Conservation (phyloP, 2,888 invertebrate genomes). For the Drosophila greeni region DNA sequence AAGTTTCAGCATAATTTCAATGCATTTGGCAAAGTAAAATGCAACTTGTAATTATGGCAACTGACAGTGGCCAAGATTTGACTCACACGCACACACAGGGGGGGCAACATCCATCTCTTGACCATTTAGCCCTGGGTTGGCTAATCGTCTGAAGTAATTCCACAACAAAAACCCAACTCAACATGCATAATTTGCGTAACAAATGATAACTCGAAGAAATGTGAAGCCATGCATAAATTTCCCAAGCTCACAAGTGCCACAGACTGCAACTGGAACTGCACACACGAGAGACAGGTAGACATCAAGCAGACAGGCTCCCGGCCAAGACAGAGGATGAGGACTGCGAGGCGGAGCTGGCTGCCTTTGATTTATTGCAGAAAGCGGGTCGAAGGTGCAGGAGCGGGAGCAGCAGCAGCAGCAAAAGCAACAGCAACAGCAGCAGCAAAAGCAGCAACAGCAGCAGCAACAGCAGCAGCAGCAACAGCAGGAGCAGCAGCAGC, state of each 20-base stretch:
- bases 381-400: constrained; percentile 21
- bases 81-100: constrained; percentile 7
- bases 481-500: constrained; percentile 13
- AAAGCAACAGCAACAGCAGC: constrained; percentile 6
- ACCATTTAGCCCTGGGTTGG: constrained; percentile 52
- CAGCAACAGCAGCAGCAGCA: constrained; percentile 46
- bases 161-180: constrained; percentile 70
- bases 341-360: constrained; percentile 63
- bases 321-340: constrained; percentile 49
- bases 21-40: constrained; percentile 36
- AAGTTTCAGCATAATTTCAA: constrained; percentile 31
- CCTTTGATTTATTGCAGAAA: constrained; percentile 74
- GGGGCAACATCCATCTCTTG: constrained; percentile 34
- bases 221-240: constrained; percentile 77
- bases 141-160: constrained; percentile 68
- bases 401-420: constrained; percentile 4
- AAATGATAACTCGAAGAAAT: constrained; percentile 77
- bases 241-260: constrained; percentile 28
- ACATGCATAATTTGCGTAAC: constrained; percentile 71
- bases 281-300: constrained; percentile 36
- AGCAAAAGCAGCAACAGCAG: constrained; percentile 59
- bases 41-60: constrained; percentile 42
- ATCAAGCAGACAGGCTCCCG: constrained; percentile 34
- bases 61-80: constrained; percentile 30
- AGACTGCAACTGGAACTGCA: constrained; percentile 40